These are phyloP conservation scores for Mirza zaza DNA, from an alignment of 2,113 vertebrate genomes.

Conservation along the genomic window DNA sequence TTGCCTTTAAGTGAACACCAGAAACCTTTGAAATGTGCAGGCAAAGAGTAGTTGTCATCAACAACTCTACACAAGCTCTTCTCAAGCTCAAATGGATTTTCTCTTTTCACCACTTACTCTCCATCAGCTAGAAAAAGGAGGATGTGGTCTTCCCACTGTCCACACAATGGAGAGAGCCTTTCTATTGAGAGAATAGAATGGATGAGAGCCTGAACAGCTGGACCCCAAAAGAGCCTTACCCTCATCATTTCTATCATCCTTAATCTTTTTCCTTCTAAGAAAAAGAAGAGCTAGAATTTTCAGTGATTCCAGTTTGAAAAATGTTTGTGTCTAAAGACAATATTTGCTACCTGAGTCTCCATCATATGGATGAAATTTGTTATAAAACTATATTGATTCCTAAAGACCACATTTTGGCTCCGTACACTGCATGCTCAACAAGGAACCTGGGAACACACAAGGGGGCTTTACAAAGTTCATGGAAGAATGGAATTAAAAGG, in stretches of 20 bases:
- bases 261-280: not conserved
- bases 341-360: not conserved
- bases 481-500: too few relatives aligned
- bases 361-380: not conserved
- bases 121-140: not conserved
- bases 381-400: not conserved
- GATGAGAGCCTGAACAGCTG: not conserved
- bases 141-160: accelerated
- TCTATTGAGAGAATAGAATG: not conserved
- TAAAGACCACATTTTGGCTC: not conserved
- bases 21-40: not conserved
- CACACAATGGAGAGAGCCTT: not conserved
- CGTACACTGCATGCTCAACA: not conserved
- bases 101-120: not conserved
- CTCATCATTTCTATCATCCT: not conserved
- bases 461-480: too few relatives aligned
- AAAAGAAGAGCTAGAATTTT: not conserved
- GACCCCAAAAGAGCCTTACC: not conserved
- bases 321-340: not conserved
- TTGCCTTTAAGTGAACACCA: not conserved
- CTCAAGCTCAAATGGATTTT: not conserved
- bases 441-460: not conserved
- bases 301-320: not conserved
- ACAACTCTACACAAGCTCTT: not conserved
- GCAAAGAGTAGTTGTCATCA: not conserved